These are phyloP conservation scores for Ciconia stormi DNA, from an alignment of 2,113 vertebrate species.

Conservation along the genomic window DNA sequence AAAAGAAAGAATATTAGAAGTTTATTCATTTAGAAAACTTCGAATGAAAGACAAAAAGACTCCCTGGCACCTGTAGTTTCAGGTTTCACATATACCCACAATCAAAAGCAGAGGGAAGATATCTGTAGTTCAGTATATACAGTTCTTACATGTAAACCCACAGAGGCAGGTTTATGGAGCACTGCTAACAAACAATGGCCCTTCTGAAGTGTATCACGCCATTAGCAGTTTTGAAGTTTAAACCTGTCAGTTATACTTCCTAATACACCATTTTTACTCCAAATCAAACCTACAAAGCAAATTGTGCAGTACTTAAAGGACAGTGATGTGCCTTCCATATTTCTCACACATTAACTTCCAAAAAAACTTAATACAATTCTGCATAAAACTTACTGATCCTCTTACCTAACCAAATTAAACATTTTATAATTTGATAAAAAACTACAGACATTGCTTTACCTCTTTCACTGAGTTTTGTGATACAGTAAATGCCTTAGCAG, in stretches of 20 bases:
- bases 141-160: not conserved
- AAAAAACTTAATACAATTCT: not conserved
- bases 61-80: not conserved
- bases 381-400: not conserved
- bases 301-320: not conserved
- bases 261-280: not conserved
- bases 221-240: not conserved
- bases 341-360: not conserved
- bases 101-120: not conserved
- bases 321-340: not conserved
- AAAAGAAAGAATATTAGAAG: not conserved
- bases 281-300: not conserved
- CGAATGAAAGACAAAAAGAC: not conserved
- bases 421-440: not conserved
- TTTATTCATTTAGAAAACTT: not conserved
- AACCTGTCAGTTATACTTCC: not conserved
- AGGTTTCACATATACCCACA: not conserved
- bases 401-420: not conserved
- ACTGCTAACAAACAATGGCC: not conserved
- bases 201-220: not conserved
- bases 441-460: conserved; percentile 48
- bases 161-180: not conserved
- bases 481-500: conserved; percentile 64
- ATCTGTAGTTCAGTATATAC: not conserved
- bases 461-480: conserved; percentile 71